A percentile compares a stretch with the other conserved stretches of the same genome.
phyloP scores from a whole-genome alignment of 2,888 invertebrate genomes.

The Caenorhabditis sulstoni region DNA sequence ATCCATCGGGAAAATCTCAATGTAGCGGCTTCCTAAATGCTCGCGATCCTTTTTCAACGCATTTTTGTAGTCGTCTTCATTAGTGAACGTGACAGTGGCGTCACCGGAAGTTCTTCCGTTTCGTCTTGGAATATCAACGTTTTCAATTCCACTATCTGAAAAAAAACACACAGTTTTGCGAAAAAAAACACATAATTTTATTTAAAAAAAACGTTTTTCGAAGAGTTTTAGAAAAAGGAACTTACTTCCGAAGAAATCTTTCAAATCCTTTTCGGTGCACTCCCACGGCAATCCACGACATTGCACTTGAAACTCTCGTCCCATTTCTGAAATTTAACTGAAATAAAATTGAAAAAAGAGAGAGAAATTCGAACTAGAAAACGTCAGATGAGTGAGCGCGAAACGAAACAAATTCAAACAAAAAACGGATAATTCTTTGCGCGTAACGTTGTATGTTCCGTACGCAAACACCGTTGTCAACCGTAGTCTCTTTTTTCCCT shows the following conservation, averaged over 20 bases:
- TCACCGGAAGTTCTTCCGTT: slow-evolving; percentile 63
- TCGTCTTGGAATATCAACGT: slow-evolving; percentile 55
- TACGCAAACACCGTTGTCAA: slow-evolving; percentile 37
- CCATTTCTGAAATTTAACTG: slow-evolving; percentile 30
- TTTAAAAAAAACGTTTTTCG: too few species aligned
- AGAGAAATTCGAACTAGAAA: not conserved
- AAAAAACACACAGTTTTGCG: too few species aligned
- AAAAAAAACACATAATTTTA: too few species aligned
- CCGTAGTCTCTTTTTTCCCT: slow-evolving; percentile 20
- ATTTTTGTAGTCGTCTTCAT: slow-evolving; percentile 54
- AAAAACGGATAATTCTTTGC: not conserved
- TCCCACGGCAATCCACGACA: slow-evolving; percentile 63
- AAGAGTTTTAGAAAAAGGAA: not conserved
- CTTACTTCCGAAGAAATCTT: slow-evolving; percentile 62
- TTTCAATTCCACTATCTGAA: slow-evolving; percentile 59
- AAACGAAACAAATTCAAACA: too few species aligned
- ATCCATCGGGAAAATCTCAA: slow-evolving; percentile 62
- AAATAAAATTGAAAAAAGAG: not conserved
- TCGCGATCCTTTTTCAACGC: slow-evolving; percentile 66
- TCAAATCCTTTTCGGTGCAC: slow-evolving; percentile 60
- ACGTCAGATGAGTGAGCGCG: too few species aligned
- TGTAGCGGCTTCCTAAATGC: slow-evolving; percentile 58
- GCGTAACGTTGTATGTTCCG: slow-evolving; percentile 4
- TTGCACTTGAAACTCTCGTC: slow-evolving; percentile 31
- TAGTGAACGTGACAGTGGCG: slow-evolving; percentile 56